Conservation (phyloP, 2,113 vertebrate genomes). For the Gallinago jamesoni region DNA sequence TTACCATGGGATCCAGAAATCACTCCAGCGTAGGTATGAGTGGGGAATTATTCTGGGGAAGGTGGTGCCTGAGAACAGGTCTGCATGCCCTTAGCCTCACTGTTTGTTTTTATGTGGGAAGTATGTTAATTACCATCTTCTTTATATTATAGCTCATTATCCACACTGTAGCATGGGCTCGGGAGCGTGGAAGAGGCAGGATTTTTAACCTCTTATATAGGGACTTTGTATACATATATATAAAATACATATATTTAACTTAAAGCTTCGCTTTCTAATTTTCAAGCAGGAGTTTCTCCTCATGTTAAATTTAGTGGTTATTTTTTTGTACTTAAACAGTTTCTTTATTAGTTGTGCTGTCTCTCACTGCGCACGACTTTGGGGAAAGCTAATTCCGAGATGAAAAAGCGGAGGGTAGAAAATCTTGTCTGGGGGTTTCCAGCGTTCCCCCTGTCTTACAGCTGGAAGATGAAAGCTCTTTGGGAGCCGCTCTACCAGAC, state of each 20-base stretch:
- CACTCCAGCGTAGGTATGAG: background rate
- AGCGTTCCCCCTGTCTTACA: background rate
- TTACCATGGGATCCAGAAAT: background rate
- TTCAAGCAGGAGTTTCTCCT: background rate
- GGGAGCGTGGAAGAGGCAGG: background rate
- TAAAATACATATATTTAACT: background rate
- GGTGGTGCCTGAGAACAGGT: background rate
- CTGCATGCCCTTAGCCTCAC: background rate
- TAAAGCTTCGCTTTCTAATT: background rate
- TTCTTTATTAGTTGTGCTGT: background rate
- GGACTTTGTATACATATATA: background rate
- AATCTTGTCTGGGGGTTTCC: background rate
- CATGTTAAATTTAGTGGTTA: background rate
- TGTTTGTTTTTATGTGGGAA: background rate
- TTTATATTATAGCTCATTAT: rapidly evolving
- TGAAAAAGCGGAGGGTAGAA: background rate
- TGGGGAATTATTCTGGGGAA: background rate
- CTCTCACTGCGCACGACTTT: background rate
- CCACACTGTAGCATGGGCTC: rapidly evolving
- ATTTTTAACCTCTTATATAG: background rate
- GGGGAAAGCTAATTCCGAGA: background rate
- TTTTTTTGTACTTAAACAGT: background rate
- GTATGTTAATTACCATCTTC: background rate
- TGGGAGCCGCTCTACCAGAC: background rate
- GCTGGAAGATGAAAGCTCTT: background rate